Evolutionary conservation across 2,797 vertebrate genomes (phyloP), one percentile per base, ranked within the genome.

Genomic region (Alouatta caraya): DNA sequence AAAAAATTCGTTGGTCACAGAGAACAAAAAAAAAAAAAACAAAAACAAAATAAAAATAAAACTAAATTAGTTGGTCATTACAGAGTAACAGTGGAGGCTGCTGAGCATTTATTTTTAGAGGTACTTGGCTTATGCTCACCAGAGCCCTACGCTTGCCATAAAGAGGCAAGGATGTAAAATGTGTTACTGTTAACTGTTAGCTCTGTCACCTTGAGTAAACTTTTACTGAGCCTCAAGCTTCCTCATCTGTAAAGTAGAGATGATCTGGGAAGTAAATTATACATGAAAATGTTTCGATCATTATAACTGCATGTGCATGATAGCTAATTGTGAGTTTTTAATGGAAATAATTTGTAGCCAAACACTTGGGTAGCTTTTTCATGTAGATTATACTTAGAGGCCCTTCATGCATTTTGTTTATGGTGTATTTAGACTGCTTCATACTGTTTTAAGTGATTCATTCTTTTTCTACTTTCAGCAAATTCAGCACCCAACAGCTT

Each of bases 401-500:
- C 8, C 26, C 24, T 76, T 85, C 5, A 9, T 17, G 21, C 1
- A 17, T 89, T 93, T 79, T 59, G 19, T 82, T 72, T 78, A 76
- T 70, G 61, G 5, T 81, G 26, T 80, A 50, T 83, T 88, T 94
- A 72, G 44, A 78, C 55, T 79, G 61, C 81, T 85, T 78, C 19
- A n/a, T 90, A 17, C 95, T 30, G 78, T 39, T 52, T 91, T 70
- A 94, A 92, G 1, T n/a, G 9, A 37, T 76, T 88, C 82, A 67
- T 90, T 87, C 46, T 52, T 95, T 93, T 0, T 90, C 70, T 97
- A 13, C 92, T n/a, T 95, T 37, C 88, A 99, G 99, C 99, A 99
- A 99, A 99, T 99, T 98, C 99, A 99, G 97, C 99, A 99, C 97
- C 99, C 99, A 1, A 99, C 99, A 6, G 99, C 99, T 13, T 99